Percentiles rank a stretch among this genome's conserved stretches.
Evolutionary conservation across 2,113 vertebrate species (phyloP).

Genomic region (Ictalurus furcatus): DNA sequence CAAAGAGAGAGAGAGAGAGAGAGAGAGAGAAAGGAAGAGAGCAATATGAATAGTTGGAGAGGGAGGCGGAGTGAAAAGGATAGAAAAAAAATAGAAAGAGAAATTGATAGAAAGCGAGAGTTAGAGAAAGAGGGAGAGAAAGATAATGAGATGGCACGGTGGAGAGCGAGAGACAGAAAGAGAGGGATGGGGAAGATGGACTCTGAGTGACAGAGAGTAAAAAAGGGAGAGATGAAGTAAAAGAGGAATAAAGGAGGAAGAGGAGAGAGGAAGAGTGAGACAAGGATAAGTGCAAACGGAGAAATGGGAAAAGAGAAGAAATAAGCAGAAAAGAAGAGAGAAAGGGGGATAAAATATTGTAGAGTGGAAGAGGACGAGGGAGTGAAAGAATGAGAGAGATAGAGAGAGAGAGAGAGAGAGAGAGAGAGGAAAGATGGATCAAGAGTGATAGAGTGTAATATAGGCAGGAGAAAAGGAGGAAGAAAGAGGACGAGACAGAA

Average conservation of each 20-base stretch:
- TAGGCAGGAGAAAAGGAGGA: neutral
- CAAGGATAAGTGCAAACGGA: neutral
- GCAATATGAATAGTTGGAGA: too few species aligned
- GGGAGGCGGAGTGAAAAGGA: neutral
- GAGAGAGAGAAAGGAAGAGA: neutral
- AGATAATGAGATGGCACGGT: neutral
- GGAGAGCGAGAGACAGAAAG: neutral
- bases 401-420: neutral
- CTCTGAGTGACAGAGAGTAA: neutral
- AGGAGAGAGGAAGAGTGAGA: conserved; percentile 1
- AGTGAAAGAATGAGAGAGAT: neutral
- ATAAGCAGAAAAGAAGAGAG: neutral
- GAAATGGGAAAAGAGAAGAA: neutral
- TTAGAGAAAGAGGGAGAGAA: neutral
- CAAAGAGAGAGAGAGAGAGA: neutral
- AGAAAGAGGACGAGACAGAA: neutral
- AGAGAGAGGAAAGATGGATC: neutral
- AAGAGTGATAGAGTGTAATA: neutral
- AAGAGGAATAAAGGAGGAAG: neutral
- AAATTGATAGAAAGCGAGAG: neutral
- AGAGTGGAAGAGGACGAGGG: conserved; percentile 22
- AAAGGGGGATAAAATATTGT: conserved; percentile 25
- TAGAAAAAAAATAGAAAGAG: neutral
- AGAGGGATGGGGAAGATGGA: neutral
- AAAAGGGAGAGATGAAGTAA: neutral